Conservation (phyloP, 2,797 vertebrate species). For the Oophaga sylvatica region DNA sequence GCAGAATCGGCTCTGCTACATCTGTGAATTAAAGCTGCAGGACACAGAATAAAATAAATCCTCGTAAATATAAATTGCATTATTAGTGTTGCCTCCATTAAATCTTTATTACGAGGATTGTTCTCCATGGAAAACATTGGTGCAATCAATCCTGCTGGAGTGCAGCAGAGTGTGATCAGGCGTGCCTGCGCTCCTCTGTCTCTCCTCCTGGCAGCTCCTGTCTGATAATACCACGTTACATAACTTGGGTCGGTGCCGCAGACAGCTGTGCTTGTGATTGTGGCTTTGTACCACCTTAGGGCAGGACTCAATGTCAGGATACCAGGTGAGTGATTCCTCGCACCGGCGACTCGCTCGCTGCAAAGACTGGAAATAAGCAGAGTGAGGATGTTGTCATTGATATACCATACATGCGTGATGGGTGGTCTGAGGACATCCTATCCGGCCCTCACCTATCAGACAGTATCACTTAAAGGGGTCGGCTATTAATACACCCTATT, state of each 20-base stretch:
- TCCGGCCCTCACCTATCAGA: no score
- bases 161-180: neutral
- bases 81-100: neutral
- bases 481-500: no score
- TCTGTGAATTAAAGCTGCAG: neutral
- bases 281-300: constrained; percentile 38
- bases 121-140: neutral
- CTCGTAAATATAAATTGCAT: neutral
- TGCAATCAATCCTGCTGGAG: neutral
- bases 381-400: neutral
- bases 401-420: neutral
- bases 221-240: constrained; percentile 27
- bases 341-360: neutral
- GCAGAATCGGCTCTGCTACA: neutral
- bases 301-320: constrained; percentile 27
- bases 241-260: constrained; percentile 23
- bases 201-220: neutral
- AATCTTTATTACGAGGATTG: neutral
- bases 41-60: neutral
- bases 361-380: neutral
- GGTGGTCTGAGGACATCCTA: no score
- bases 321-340: neutral
- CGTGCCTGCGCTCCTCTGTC: neutral
- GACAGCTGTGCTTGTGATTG: constrained; percentile 46
- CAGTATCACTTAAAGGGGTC: no score